Evolutionary conservation across 2,113 vertebrate species (phyloP).

Genomic region (Manacus vitellinus): DNA sequence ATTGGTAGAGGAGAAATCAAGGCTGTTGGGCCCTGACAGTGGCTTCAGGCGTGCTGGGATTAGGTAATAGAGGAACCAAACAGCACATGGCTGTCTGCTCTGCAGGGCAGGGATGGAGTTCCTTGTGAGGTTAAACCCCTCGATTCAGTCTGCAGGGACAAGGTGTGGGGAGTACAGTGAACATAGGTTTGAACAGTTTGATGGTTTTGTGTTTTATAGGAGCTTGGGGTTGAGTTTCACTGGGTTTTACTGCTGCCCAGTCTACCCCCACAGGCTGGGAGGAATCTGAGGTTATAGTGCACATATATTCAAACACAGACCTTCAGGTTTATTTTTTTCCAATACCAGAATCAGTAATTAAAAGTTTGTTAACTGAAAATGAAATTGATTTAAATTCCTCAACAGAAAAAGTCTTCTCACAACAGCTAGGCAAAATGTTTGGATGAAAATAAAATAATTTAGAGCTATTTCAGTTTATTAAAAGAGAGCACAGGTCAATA

Average conservation of each 20-base stretch:
- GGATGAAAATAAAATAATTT: background rate
- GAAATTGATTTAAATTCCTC: background rate
- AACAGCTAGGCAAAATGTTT: background rate
- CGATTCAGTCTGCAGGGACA: background rate
- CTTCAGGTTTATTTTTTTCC: background rate
- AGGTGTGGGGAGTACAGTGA: fast-evolving
- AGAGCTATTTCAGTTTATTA: background rate
- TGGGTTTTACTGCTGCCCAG: background rate
- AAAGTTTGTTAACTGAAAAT: background rate
- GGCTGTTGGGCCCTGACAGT: fast-evolving
- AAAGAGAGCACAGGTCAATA: background rate
- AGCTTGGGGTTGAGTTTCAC: background rate
- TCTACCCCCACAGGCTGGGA: background rate
- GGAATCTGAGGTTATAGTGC: background rate
- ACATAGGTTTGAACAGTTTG: fast-evolving
- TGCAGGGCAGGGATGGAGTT: background rate
- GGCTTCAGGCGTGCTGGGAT: background rate
- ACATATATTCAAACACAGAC: background rate
- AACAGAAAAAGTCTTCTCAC: background rate
- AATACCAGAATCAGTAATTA: background rate
- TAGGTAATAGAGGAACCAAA: background rate
- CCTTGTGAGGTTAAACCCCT: fast-evolving
- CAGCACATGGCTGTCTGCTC: background rate
- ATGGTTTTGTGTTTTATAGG: background rate
- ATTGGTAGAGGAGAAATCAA: background rate